Percentiles rank a stretch among this genome's conserved stretches.
Conservation (phyloP, 2,113 vertebrate species). For the Cygnus buccinator region DNA sequence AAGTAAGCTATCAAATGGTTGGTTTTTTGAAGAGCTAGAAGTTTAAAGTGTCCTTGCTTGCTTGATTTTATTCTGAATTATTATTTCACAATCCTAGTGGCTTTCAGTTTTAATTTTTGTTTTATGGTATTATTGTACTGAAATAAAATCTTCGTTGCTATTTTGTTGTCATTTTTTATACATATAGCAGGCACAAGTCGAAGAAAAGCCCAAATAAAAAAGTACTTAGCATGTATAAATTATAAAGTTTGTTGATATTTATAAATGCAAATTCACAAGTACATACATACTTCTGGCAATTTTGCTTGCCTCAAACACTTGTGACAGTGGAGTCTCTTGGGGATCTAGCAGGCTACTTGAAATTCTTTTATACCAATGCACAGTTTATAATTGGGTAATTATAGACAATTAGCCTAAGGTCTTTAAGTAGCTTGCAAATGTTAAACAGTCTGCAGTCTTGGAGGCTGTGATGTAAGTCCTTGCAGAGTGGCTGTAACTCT, state of each 20-base stretch:
- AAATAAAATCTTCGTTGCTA: not conserved
- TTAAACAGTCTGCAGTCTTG: not conserved
- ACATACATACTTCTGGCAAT: not conserved
- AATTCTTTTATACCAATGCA: not conserved
- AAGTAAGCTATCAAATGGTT: not conserved
- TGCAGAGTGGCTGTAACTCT: not conserved
- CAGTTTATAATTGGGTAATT: not conserved
- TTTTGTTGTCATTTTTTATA: not conserved
- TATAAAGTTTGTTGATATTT: not conserved
- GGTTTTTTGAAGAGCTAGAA: not conserved
- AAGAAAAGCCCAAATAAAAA: not conserved
- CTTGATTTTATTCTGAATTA: not conserved
- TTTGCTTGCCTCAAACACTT: not conserved
- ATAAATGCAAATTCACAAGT: not conserved
- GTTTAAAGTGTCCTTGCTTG: not conserved
- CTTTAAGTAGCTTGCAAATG: not conserved
- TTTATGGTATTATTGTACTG: not conserved
- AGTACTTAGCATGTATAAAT: not conserved
- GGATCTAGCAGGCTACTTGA: not conserved
- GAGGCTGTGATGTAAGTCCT: not conserved
- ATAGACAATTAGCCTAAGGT: not conserved
- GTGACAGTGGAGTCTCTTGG: not conserved
- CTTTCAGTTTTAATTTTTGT: not conserved
- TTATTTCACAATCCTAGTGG: not conserved
- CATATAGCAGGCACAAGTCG: not conserved